Evolutionary conservation across 2,888 invertebrate genomes (phyloP), one percentile per base, ranked within the genome.

Genomic region (Isotomurus palustris): DNA sequence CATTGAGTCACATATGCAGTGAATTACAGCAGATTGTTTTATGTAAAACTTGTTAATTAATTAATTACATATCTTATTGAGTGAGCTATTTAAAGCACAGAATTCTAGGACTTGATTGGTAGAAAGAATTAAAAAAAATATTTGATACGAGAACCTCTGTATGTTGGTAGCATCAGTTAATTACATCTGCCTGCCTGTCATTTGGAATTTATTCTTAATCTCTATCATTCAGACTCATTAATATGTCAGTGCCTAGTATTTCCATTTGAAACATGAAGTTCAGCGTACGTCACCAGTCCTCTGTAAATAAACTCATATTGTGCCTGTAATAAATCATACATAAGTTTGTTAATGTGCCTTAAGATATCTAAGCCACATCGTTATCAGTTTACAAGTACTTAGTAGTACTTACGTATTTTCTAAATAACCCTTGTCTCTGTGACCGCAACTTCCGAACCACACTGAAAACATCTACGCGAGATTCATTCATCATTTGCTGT

Each of bases 221-320:
- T n/a, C n/a, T n/a, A n/a, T n/a, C n/a, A n/a, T 32, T 14, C 32
- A 32, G 32, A 32, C 32, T 32, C 19, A 32, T 49, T 32, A 29
- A 43, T 56, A 54, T 55, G 55, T 63, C 63, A 68, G 56, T 70
- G 68, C 50, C 63, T 60, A 47, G 64, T 66, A 56, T 61, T 68
- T 56, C 71, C 71, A 49, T 71, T 71, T 27, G 69, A 60, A 45
- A 71, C 63, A 78, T 90, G 90, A 70, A 91, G 82, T 76, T 91
- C 90, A 67, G 88, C 86, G 75, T 91, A 91, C 79, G 90, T 90
- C 69, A 89, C 82, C 77, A 91, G 87, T 76, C 90, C 91, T 79
- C 91, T 87, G 80, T 92, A 88, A 72, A 92, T 82, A 79, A 91
- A 91, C 82, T 91, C 91, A 78, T 91, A 92, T 79, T 91, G 91